These are phyloP conservation scores for Lanius ludovicianus DNA, from an alignment of 2,113 vertebrate genomes.

Conservation along the genomic window DNA sequence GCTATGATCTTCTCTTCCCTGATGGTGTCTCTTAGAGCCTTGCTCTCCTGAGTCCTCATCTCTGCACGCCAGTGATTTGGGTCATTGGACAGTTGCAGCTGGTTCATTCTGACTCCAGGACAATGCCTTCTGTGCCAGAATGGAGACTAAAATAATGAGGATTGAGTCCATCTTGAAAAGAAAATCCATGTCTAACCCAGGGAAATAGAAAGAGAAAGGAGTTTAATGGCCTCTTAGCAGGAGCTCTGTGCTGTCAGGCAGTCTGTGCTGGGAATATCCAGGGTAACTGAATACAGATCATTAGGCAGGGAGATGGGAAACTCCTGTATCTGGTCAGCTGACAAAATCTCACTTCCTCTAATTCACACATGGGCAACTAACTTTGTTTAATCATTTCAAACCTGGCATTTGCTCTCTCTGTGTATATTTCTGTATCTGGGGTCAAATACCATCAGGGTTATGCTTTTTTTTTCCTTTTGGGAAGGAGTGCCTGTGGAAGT, in stretches of 20 bases:
- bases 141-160: background rate
- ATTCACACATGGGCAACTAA: background rate
- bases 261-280: background rate
- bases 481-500: background rate
- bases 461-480: background rate
- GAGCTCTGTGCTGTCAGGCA: background rate
- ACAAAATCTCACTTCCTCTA: background rate
- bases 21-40: background rate
- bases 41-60: background rate
- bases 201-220: background rate
- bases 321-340: background rate
- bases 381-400: background rate
- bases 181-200: background rate
- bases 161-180: constrained; percentile 12
- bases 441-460: background rate
- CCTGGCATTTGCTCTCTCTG: background rate
- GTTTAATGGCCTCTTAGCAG: background rate
- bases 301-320: background rate
- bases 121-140: background rate
- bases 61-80: background rate
- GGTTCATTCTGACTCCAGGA: background rate
- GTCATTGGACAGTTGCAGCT: background rate
- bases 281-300: background rate
- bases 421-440: background rate
- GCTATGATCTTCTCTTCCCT: background rate